phyloP scores from a whole-genome alignment of 2,888 invertebrate genomes.

The Ormia ochracea region DNA sequence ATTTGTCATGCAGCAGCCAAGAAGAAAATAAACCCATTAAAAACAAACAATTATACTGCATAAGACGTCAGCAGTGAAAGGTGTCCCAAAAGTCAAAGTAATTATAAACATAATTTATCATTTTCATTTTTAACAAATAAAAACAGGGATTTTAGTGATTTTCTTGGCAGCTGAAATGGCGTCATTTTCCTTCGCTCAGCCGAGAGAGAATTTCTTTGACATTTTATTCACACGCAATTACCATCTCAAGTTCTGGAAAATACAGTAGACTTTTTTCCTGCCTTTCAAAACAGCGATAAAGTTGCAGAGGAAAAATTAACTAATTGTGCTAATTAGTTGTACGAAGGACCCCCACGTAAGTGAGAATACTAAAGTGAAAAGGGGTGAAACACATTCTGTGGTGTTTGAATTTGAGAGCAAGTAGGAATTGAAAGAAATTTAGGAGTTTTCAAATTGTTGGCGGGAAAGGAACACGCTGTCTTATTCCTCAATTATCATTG shows the following conservation, averaged over 20 bases:
- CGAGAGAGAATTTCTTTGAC: background rate
- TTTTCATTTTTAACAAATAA: background rate
- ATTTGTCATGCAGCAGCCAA: too few relatives aligned
- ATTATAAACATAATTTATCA: background rate
- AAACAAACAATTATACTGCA: background rate
- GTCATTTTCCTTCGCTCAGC: background rate
- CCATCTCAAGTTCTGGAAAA: background rate
- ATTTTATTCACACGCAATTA: slow-evolving; percentile 15
- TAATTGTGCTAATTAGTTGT: slow-evolving; percentile 20
- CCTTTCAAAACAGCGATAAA: background rate
- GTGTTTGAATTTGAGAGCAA: background rate
- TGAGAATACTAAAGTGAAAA: background rate
- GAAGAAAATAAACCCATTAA: too few relatives aligned
- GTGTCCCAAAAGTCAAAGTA: background rate
- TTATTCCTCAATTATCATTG: too few relatives aligned
- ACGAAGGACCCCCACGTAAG: background rate
- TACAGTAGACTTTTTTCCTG: background rate
- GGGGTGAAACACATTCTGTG: background rate
- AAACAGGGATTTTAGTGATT: background rate
- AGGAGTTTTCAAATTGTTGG: too few relatives aligned
- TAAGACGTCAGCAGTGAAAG: background rate
- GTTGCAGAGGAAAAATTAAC: slow-evolving; percentile 3
- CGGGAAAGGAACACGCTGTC: too few relatives aligned
- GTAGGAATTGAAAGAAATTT: background rate
- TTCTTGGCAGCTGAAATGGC: background rate